Evolutionary conservation across 2,797 vertebrate species (phyloP), one percentile per base, ranked within the genome.

Genomic region (Ibycter americanus): DNA sequence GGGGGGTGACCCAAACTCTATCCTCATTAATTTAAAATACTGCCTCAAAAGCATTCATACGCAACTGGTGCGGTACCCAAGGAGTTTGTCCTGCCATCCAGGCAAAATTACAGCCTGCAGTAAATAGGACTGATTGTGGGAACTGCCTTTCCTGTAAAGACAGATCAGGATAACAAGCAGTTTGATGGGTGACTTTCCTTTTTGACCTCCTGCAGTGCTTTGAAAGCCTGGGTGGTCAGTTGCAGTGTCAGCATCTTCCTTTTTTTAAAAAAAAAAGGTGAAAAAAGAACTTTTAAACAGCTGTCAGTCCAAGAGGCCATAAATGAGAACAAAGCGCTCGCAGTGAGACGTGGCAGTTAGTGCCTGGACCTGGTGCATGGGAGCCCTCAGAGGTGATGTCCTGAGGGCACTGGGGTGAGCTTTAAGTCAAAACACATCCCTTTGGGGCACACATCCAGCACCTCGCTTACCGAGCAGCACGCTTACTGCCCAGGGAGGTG

Each of bases 211-310:
- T 80, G 73, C 74, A 58, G 63, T 85, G 74, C 90, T 96, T 97
- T 96, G 89, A 94, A 95, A 90, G 42, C 79, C 81, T 95, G 95
- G 93, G 94, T 97, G 96, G 95, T 84, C 96, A 79, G 73, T 93
- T 61, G 61, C 77, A 61, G 58, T 47, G 79, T 95, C 85, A 95
- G 83, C 94, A 93, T 93, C 93, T 92, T 89, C 49, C 59, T 51
- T 49, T 44, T 32, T 40, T 1, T 12, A 8, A 25, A 34, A 14
- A 34, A 72, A 72, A 42, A 25, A 5, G 1, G 1, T 1, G 6
- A 1, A 55, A 13, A 19, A 15, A 65, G 34, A 40, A 31, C 66
- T 87, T 87, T 63, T 61, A 67, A 93, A 25, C 44, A 87, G 14
- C 95, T 67, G 71, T 66, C 52, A 77, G 71, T 85, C 76, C 71